Evolutionary conservation across 2,888 invertebrate genomes (phyloP), one percentile per base, ranked within the genome.

Genomic region (Meandrusa payeni): DNA sequence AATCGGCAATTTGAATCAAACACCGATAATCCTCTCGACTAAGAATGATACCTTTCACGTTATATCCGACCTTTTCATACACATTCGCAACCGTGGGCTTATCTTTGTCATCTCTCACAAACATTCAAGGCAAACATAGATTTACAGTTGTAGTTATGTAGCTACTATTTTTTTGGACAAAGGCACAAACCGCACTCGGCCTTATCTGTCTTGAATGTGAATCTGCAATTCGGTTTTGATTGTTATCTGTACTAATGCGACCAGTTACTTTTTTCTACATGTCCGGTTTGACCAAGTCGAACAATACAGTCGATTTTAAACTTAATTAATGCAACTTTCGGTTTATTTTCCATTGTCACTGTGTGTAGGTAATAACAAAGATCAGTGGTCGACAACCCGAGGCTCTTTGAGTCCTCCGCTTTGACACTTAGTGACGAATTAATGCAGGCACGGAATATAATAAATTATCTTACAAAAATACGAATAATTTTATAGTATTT

Each of bases 221-320:
- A 78, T 78, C 76, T 75, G 70, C 73, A 75, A 74, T 75, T 65
- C 61, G 66, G 63, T 76, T 77, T 73, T 77, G 81, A 85, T 83
- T 66, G 70, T 76, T 80, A 86, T 86, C 83, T 71, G 44, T 36
- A 49, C 55, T 73, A 76, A 75, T 74, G 53, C 69, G 61, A 53
- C 62, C 64, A 59, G 61, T 69, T 65, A 62, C 57, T 48, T 69
- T 72, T 65, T 55, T 47, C 54, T 55, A 39, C 47, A 65, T 64
- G 71, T 72, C 73, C 71, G 71, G 66, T 64, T 55, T 40, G 23
- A 51, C 49, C 51, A 49, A 46, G 52, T 49, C 34, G n/a, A 41
- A 26, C 3, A 17, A 2, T 23, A 22, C 12, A 28, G 4, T 7
- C n/a, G 3, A 46, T 40, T 41, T 24, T 23, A 6, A 36, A 33